Conservation (phyloP, 2,888 invertebrate genomes). For the Scaptomyza caliginosa region DNA sequence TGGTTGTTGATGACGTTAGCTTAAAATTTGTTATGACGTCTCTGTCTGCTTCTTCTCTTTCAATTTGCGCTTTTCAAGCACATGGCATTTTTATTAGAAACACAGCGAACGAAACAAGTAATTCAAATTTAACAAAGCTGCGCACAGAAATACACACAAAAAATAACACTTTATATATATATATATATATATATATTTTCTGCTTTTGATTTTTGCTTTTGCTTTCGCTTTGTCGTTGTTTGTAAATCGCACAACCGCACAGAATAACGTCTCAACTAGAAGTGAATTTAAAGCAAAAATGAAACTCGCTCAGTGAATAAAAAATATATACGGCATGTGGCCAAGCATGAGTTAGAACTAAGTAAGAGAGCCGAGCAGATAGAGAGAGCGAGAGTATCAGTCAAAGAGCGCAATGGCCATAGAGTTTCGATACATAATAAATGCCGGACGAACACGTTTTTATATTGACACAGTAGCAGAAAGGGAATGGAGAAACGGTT, state of each 20-base stretch:
- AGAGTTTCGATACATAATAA: conserved; percentile 8
- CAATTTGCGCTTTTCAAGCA: conserved; percentile 65
- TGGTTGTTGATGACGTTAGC: conserved; percentile 75
- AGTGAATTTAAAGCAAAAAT: conserved; percentile 66
- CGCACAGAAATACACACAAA: conserved; percentile 30
- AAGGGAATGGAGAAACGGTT: neutral
- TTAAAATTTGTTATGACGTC: conserved; percentile 49
- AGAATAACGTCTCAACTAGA: conserved; percentile 80
- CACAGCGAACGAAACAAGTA: conserved; percentile 48
- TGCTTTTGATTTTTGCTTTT: conserved; percentile 27
- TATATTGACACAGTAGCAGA: conserved; percentile 15
- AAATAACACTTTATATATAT: conserved; percentile 38
- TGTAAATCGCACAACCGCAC: conserved; percentile 69
- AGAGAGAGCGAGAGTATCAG: conserved; percentile 7
- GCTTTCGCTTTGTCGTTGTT: conserved; percentile 41
- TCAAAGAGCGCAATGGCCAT: conserved; percentile 16
- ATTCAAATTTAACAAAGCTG: conserved; percentile 61
- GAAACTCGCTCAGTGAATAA: conserved; percentile 22
- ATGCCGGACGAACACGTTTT: conserved; percentile 34
- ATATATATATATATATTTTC: neutral
- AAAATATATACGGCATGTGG: conserved; percentile 18
- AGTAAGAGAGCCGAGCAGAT: conserved; percentile 29
- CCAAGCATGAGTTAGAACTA: conserved; percentile 70
- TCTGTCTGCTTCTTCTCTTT: conserved; percentile 42
- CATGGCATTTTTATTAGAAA: conserved; percentile 54